These are phyloP conservation scores for Heliconius melpomene DNA, from an alignment of 1,140 invertebrate genomes.

Conservation along the genomic window DNA sequence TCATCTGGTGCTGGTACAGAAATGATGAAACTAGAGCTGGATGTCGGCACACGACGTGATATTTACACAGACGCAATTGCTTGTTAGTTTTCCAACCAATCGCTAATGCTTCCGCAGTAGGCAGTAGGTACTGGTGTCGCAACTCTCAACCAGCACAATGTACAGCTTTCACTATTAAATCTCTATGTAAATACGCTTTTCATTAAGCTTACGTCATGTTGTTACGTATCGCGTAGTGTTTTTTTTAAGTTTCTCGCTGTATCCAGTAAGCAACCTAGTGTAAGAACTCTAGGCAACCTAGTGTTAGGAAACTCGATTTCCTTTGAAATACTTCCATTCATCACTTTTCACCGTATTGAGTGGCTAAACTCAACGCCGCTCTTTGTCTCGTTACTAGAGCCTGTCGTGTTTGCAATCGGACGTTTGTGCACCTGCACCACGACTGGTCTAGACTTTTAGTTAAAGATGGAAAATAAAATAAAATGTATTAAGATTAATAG, in stretches of 20 bases:
- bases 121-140: conserved; percentile 26
- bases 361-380: too few species aligned
- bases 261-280: too few species aligned
- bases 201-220: conserved; percentile 6
- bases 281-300: too few species aligned
- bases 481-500: not conserved
- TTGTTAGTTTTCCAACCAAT: conserved; percentile 43
- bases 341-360: too few species aligned
- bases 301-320: too few species aligned
- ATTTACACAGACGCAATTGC: conserved; percentile 31
- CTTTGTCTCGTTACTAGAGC: too few species aligned
- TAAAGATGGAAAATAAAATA: too few species aligned
- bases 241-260: too few species aligned
- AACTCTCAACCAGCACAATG: conserved; percentile 21
- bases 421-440: too few species aligned
- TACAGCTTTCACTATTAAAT: conserved; percentile 27
- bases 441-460: too few species aligned
- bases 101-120: conserved; percentile 45
- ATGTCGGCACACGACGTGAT: conserved; percentile 23
- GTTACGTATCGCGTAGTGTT: not conserved
- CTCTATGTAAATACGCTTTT: conserved; percentile 21
- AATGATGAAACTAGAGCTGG: conserved; percentile 29
- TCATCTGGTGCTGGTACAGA: conserved; percentile 32
- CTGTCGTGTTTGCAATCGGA: too few species aligned
- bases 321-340: too few species aligned